Conservation (phyloP, 2,888 invertebrate genomes). For the Tachystola acroxantha region DNA sequence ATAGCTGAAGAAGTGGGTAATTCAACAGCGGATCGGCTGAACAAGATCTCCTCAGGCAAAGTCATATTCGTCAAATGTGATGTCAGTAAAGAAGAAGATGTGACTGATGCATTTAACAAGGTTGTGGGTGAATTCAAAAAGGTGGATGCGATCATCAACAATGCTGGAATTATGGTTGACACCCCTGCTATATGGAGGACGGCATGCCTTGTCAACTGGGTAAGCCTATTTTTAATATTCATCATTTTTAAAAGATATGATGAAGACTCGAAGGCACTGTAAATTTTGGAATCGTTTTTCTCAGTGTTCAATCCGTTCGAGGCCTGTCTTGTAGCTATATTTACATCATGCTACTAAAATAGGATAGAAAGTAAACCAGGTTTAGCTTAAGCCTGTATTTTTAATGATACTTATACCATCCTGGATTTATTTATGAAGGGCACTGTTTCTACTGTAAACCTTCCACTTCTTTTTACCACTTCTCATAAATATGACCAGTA, state of each 20-base stretch:
- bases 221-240: slow-evolving; percentile 12
- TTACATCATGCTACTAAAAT: no score
- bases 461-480: no score
- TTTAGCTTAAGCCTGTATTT: no score
- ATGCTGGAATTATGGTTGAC: slow-evolving; percentile 45
- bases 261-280: no score
- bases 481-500: no score
- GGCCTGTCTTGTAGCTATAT: no score
- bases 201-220: slow-evolving; percentile 40
- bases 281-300: no score
- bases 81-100: slow-evolving; percentile 35
- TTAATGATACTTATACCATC: no score
- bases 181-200: slow-evolving; percentile 31
- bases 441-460: no score
- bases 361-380: no score
- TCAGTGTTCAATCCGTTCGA: no score
- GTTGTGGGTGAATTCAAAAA: slow-evolving; percentile 26
- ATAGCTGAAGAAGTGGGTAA: slow-evolving; percentile 32
- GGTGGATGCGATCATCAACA: slow-evolving; percentile 43
- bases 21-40: slow-evolving; percentile 24
- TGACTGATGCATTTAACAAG: slow-evolving; percentile 27
- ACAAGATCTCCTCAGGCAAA: slow-evolving; percentile 24
- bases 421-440: no score
- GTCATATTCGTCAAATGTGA: slow-evolving; percentile 40
- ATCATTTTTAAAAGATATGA: neutral